A percentile compares a stretch with the other conserved stretches of the same genome.
Evolutionary conservation across 2,113 vertebrate species (phyloP).

Genomic region (Myiozetetes cayanensis): DNA sequence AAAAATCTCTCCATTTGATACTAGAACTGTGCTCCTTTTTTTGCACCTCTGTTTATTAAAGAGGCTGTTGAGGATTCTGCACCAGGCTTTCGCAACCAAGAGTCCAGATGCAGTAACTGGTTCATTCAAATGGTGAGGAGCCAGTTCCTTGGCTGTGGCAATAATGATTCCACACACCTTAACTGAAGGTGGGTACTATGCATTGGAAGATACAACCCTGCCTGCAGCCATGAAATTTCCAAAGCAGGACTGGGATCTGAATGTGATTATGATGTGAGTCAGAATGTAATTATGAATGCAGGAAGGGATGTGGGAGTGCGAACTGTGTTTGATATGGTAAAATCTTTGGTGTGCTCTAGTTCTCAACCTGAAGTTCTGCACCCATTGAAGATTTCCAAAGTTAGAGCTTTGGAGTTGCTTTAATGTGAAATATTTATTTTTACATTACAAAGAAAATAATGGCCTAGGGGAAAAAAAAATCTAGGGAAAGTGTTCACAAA

Average conservation of each 20-base stretch:
- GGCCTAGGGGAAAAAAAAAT: neutral
- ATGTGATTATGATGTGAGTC: neutral
- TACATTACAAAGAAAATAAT: conserved; percentile 19
- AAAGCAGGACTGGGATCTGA: neutral
- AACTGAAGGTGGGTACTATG: neutral
- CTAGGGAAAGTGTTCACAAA: neutral
- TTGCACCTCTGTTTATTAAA: neutral
- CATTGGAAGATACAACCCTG: neutral
- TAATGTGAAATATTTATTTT: conserved; percentile 42
- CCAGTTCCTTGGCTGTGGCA: neutral
- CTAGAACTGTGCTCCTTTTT: neutral
- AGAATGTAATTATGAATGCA: neutral
- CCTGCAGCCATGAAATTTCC: neutral
- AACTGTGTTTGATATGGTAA: conserved; percentile 36
- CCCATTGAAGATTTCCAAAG: conserved; percentile 19
- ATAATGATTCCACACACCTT: neutral
- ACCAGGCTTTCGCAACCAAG: neutral
- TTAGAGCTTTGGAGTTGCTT: neutral
- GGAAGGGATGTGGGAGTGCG: conserved; percentile 5
- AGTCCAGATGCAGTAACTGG: neutral
- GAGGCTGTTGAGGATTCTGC: neutral
- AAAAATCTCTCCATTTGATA: neutral
- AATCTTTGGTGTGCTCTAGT: neutral
- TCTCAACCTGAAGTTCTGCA: conserved; percentile 2
- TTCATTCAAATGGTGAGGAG: neutral